These are phyloP conservation scores for Tetragonisca angustula DNA, from an alignment of 2,888 invertebrate genomes.

Conservation along the genomic window DNA sequence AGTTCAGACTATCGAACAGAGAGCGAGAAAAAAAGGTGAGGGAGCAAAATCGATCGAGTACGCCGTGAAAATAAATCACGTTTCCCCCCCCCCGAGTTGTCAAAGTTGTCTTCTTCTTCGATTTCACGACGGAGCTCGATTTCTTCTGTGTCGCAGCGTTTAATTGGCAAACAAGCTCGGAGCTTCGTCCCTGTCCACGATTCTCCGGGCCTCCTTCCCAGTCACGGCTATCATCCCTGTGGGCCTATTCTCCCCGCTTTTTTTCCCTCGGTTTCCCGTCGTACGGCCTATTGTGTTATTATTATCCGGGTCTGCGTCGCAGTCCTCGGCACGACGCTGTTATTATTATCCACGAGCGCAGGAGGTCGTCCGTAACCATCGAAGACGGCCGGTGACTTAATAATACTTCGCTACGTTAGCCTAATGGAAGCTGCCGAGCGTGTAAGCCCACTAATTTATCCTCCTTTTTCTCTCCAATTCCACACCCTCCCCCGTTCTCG, in stretches of 20 bases:
- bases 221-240: slow-evolving; percentile 36
- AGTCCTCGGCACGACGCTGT: slow-evolving; percentile 61
- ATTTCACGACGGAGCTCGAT: slow-evolving; percentile 33
- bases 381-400: slow-evolving; percentile 78
- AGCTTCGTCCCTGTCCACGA: slow-evolving; percentile 18
- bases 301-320: slow-evolving; percentile 66
- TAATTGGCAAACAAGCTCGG: slow-evolving; percentile 53
- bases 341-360: slow-evolving; percentile 75
- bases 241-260: slow-evolving; percentile 36
- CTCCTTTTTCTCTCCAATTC: slow-evolving; percentile 52
- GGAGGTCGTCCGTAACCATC: slow-evolving; percentile 76
- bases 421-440: slow-evolving; percentile 79
- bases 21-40: too few relatives aligned
- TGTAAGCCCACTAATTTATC: slow-evolving; percentile 80
- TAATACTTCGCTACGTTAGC: slow-evolving; percentile 79
- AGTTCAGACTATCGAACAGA: too few relatives aligned
- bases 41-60: too few relatives aligned
- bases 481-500: slow-evolving; percentile 12
- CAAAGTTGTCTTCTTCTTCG: slow-evolving; percentile 2
- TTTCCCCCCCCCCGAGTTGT: too few relatives aligned
- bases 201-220: slow-evolving; percentile 11
- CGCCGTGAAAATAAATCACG: too few relatives aligned
- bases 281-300: slow-evolving; percentile 69
- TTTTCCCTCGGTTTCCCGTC: slow-evolving; percentile 60
- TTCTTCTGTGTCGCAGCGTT: slow-evolving; percentile 37